phyloP scores from a whole-genome alignment of 2,797 vertebrate genomes.

The Steatocranus sp. region DNA sequence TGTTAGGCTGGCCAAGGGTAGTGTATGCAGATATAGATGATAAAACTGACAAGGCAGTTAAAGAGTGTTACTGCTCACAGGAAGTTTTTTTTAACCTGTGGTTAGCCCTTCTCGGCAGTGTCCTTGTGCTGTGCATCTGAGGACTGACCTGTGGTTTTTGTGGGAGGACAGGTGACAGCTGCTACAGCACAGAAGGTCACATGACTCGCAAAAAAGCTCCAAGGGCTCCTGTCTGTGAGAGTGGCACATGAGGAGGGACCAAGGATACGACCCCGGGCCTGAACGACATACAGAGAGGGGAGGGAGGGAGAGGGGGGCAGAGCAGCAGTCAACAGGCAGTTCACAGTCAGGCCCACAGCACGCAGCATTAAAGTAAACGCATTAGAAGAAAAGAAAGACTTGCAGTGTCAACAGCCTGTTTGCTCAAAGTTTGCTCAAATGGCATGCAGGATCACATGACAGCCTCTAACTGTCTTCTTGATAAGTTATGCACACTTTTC shows the following conservation, averaged over 20 bases:
- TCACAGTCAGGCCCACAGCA: slow-evolving; percentile 5
- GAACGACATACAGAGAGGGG: slow-evolving; percentile 23
- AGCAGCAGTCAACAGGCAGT: slow-evolving; percentile 9
- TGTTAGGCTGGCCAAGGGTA: slow-evolving; percentile 57
- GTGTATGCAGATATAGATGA: slow-evolving; percentile 61
- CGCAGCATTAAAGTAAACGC: not conserved
- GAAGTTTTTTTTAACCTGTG: slow-evolving; percentile 55
- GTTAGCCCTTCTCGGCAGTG: slow-evolving; percentile 49
- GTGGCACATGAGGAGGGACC: slow-evolving; percentile 74
- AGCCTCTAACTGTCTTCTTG: not conserved
- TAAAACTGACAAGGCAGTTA: slow-evolving; percentile 65
- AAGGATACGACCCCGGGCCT: slow-evolving; percentile 72
- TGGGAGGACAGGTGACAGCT: slow-evolving; percentile 84
- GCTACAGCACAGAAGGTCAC: slow-evolving; percentile 83
- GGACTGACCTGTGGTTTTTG: slow-evolving; percentile 81
- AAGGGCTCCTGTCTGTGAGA: slow-evolving; percentile 81
- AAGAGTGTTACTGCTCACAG: slow-evolving; percentile 19
- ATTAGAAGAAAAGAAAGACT: not conserved
- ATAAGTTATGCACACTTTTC: not conserved
- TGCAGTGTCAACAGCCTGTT: not conserved
- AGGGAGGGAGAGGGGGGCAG: not conserved
- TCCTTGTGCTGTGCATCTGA: slow-evolving; percentile 61
- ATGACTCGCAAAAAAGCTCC: slow-evolving; percentile 83
- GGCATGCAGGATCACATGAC: not conserved
- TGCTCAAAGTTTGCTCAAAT: not conserved